Base-by-base conservation (phyloP, 2,888 invertebrate species). In the Pseudeuparius sepicola region DNA sequence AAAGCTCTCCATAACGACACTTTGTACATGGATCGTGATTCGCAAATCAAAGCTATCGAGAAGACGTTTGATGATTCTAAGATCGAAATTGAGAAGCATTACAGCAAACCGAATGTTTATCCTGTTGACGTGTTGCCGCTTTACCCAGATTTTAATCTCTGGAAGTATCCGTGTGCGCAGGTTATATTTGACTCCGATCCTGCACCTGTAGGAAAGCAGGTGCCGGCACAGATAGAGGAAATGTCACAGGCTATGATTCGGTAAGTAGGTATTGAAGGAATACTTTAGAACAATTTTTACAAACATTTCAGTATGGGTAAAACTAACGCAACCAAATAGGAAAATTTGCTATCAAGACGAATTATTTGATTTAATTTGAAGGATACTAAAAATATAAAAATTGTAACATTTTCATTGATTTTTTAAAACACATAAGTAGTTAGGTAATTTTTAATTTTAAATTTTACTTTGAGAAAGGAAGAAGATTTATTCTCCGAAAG, bases 191-290 rank as follows among this genome's bases (percentile, higher is more conserved):
- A 98, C 61, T 87, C 93, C 1, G 98, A 98, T 66, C 97, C 97
- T 6, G 92, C 96, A 4, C 93, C 94, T 0, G 69, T 78, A 24
- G 90, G 87, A 38, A 81, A 86, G 54, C 78, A 86, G 50, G 76
- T 85, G 28, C 82, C 87, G 14, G 84, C 84, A 5, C 90, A 93
- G 57, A 76, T 89, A 51, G 94, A 96, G 60, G 92, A 94, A 59
- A 96, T 97, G 94, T 93, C 93, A 15, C 94, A 97, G 63, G 97
- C 96, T 52, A 94, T 97, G 92, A 96, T 97, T 65, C 76, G 93
- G 85, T 84, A 56, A 49, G 50, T 50, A 24, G 25, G 16, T 15
- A n/a, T n/a, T n/a, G n/a, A n/a, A n/a, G 17, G 15, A 11, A 44
- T 31, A n/a, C n/a, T n/a, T n/a, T n/a, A n/a, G n/a, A n/a, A n/a